Conservation (phyloP, 1,140 invertebrate genomes). For the Aporrectodea caliginosa region DNA sequence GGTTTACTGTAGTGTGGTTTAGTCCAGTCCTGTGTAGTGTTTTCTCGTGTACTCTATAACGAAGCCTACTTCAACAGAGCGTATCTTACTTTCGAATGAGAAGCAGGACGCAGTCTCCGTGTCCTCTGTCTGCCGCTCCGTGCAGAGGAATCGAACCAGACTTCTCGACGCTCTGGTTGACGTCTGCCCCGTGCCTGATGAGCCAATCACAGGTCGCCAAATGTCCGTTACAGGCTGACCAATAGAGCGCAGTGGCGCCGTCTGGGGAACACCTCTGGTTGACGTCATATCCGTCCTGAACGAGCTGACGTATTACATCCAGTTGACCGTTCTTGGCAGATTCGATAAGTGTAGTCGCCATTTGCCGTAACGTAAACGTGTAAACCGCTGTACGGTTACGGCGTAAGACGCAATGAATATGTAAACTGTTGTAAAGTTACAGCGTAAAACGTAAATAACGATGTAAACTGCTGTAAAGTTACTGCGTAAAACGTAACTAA, state of each 20-base stretch:
- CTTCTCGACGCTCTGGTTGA: slow-evolving; percentile 35
- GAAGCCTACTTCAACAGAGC: too few relatives aligned
- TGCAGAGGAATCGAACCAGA: slow-evolving; percentile 44
- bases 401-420: too few relatives aligned
- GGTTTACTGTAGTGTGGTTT: too few relatives aligned
- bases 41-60: too few relatives aligned
- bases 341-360: slow-evolving; percentile 22
- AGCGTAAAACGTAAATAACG: too few relatives aligned
- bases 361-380: too few relatives aligned
- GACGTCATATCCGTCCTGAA: slow-evolving; percentile 6
- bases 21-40: too few relatives aligned
- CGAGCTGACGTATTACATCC: neutral
- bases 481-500: too few relatives aligned
- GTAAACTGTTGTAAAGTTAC: too few relatives aligned
- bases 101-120: slow-evolving; percentile 38
- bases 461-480: too few relatives aligned
- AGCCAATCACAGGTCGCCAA: slow-evolving; percentile 36
- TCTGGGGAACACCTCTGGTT: slow-evolving; percentile 16
- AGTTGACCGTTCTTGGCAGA: slow-evolving; percentile 23
- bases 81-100: slow-evolving; percentile 38
- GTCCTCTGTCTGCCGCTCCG: slow-evolving; percentile 41
- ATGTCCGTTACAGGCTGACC: slow-evolving; percentile 41
- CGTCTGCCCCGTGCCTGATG: slow-evolving; percentile 36
- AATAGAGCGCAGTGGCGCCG: slow-evolving; percentile 37
- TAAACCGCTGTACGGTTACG: too few relatives aligned